Conservation (phyloP, 2,888 invertebrate species). For the Nemoura dubitans region DNA sequence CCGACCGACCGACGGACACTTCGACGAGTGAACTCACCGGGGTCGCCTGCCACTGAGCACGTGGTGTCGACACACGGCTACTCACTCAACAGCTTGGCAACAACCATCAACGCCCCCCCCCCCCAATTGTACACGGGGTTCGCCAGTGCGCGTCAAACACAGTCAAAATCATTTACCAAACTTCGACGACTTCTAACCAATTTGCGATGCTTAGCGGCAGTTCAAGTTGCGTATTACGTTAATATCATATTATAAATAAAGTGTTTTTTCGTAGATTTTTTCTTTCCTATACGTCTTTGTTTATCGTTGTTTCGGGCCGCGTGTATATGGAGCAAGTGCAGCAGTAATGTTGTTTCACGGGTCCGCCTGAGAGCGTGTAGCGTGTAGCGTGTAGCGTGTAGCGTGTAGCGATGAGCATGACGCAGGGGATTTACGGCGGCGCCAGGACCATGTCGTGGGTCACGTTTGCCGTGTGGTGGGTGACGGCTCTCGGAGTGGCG, state of each 20-base stretch:
- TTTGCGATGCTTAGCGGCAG: not conserved
- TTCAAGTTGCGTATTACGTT: not conserved
- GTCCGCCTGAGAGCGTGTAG: not conserved
- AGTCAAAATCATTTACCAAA: not conserved
- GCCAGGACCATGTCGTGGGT: conserved; percentile 13
- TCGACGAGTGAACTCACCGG: conserved; percentile 9
- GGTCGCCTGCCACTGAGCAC: not conserved
- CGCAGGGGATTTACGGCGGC: not conserved
- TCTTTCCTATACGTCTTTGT: too few relatives aligned
- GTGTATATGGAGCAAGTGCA: not conserved
- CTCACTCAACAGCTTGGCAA: not conserved
- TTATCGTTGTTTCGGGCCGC: too few relatives aligned
- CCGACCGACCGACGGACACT: conserved; percentile 21
- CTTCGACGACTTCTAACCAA: too few relatives aligned
- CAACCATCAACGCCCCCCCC: not conserved
- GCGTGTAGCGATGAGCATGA: not conserved
- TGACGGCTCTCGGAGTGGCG: conserved; percentile 53
- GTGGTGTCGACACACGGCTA: not conserved
- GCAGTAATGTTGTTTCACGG: not conserved
- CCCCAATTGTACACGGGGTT: not conserved
- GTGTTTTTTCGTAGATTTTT: too few relatives aligned
- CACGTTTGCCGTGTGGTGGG: conserved; percentile 41
- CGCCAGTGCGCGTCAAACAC: not conserved
- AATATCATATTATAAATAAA: too few relatives aligned
- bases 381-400: not conserved